Conservation (phyloP, 2,888 invertebrate species). For the Entomobrya multifasciata region DNA sequence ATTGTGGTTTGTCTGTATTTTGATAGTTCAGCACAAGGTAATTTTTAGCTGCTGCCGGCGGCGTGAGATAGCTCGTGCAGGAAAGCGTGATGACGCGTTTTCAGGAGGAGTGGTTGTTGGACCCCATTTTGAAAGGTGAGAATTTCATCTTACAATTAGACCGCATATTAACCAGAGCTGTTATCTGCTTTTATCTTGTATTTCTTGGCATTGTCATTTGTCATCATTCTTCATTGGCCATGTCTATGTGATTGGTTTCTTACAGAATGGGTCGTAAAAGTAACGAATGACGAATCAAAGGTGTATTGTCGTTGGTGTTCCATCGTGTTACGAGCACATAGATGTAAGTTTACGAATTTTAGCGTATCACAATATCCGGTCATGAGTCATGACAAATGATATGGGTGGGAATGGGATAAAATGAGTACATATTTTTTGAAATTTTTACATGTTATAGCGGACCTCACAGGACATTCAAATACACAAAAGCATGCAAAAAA, state of each 20-base stretch:
- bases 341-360: slow-evolving; percentile 53
- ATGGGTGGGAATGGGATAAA: too few species aligned
- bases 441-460: slow-evolving; percentile 53
- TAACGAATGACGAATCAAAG: slow-evolving; percentile 75
- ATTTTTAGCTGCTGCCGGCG: too few species aligned
- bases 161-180: too few species aligned
- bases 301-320: slow-evolving; percentile 77
- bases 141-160: too few species aligned
- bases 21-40: too few species aligned
- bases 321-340: slow-evolving; percentile 75
- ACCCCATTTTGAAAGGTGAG: slow-evolving; percentile 69
- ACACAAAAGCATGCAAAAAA: slow-evolving; percentile 75
- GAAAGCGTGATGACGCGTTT: slow-evolving; percentile 74
- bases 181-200: too few species aligned
- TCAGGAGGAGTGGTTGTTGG: slow-evolving; percentile 73
- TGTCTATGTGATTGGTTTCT: neutral
- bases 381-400: too few species aligned
- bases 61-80: too few species aligned
- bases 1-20: too few species aligned
- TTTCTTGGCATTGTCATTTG: too few species aligned
- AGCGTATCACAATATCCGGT: too few species aligned
- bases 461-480: slow-evolving; percentile 70
- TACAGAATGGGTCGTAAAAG: slow-evolving; percentile 77
- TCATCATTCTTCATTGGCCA: too few species aligned
- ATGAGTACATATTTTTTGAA: neutral